These are phyloP conservation scores for Gracilinanus agilis DNA, from an alignment of 2,113 vertebrate species.

Conservation along the genomic window DNA sequence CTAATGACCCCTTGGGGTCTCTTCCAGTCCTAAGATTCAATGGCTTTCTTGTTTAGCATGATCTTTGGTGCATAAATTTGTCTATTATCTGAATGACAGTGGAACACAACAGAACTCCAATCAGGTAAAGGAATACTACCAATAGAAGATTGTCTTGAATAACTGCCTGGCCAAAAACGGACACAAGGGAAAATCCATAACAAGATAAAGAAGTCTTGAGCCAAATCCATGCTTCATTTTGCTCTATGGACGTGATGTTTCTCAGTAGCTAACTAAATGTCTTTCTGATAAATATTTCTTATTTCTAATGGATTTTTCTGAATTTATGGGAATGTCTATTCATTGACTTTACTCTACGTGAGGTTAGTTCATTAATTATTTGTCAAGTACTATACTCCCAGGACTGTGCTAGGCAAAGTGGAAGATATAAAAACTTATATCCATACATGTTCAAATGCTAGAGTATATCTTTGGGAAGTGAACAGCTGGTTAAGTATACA, in stretches of 20 bases:
- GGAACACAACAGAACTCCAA: conserved; percentile 36
- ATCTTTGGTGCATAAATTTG: conserved; percentile 34
- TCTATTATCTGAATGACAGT: conserved; percentile 49
- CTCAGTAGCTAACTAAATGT: conserved; percentile 36
- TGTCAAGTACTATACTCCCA: not conserved
- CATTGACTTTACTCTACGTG: conserved; percentile 4
- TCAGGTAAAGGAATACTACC: conserved; percentile 12
- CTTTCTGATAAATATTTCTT: conserved; percentile 53
- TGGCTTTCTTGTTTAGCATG: conserved; percentile 28
- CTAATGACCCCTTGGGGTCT: not conserved
- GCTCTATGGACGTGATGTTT: not conserved
- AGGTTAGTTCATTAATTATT: conserved; percentile 24
- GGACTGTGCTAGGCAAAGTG: not conserved
- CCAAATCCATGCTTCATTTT: not conserved
- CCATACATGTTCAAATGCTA: not conserved
- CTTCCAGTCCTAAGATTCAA: conserved; percentile 16
- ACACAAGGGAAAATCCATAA: conserved; percentile 29
- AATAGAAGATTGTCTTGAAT: conserved; percentile 51
- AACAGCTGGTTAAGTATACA: not conserved
- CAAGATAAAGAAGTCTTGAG: conserved; percentile 24
- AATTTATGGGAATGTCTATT: conserved; percentile 43
- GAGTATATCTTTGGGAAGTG: not conserved
- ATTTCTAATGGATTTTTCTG: conserved; percentile 50
- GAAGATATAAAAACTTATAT: not conserved
- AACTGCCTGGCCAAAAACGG: conserved; percentile 2